These are phyloP conservation scores for Coptodon bakossiorum DNA, from an alignment of 2,113 vertebrate species.

Conservation along the genomic window DNA sequence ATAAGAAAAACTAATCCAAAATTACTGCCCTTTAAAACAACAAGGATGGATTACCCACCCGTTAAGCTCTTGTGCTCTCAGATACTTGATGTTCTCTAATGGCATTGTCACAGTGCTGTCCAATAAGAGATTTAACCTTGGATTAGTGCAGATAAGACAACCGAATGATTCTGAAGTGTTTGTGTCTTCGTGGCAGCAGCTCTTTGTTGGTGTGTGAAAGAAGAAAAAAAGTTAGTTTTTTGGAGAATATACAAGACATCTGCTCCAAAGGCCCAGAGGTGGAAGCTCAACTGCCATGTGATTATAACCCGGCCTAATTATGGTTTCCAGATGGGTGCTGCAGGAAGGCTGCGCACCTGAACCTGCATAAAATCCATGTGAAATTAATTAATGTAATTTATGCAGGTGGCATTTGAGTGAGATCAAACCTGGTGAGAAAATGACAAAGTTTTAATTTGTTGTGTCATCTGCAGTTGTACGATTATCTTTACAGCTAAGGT, in stretches of 20 bases:
- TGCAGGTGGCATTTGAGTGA: not conserved
- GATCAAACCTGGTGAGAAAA: not conserved
- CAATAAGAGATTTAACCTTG: conserved; percentile 13
- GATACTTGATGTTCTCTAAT: not conserved
- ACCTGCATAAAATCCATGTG: not conserved
- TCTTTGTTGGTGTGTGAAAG: not conserved
- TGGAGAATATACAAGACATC: not conserved
- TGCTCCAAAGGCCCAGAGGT: not conserved
- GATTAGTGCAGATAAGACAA: conserved; percentile 12
- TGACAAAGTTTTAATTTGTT: not conserved
- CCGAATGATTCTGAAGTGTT: conserved; percentile 18
- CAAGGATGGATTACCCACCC: conserved; percentile 41
- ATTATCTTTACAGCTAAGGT: not conserved
- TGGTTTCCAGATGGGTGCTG: not conserved
- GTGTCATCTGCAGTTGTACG: not conserved
- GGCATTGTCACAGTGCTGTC: not conserved
- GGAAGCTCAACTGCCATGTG: not conserved
- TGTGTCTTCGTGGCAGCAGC: not conserved
- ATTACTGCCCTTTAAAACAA: conserved; percentile 63
- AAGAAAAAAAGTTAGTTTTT: not conserved
- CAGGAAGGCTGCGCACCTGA: conserved; percentile 1
- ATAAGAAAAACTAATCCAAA: conserved; percentile 32
- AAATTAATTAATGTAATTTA: not conserved
- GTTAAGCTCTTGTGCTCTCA: not conserved
- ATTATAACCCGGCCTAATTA: conserved; percentile 7